Evolutionary conservation across 2,888 invertebrate genomes (phyloP).

Genomic region (Teinopalpus imperialis): DNA sequence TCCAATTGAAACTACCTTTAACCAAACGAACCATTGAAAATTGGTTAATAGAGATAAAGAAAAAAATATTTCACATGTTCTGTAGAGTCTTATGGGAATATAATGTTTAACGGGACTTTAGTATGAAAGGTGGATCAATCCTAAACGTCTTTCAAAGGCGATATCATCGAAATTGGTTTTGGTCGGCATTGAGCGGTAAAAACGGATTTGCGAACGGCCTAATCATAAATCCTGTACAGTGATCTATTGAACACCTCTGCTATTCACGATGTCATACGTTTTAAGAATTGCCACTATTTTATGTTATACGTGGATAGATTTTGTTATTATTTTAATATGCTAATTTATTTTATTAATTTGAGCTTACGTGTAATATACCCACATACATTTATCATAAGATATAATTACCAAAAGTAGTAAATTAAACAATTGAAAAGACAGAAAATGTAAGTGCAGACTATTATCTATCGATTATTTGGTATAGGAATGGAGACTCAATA

Average conservation of each 20-base stretch:
- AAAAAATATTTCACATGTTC: slow-evolving; percentile 7
- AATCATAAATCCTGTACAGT: slow-evolving; percentile 5
- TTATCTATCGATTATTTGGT: too few relatives aligned
- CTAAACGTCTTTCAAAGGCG: slow-evolving; percentile 9
- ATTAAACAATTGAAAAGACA: too few relatives aligned
- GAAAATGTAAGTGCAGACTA: too few relatives aligned
- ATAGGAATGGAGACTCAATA: too few relatives aligned
- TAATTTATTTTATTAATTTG: too few relatives aligned
- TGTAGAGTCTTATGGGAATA: neutral
- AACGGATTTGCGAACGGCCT: slow-evolving; percentile 15
- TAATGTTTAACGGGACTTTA: slow-evolving; percentile 7
- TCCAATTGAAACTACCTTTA: too few relatives aligned
- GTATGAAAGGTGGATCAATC: slow-evolving; percentile 14
- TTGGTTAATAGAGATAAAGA: slow-evolving; percentile 2
- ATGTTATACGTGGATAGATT: neutral
- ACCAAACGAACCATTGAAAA: too few relatives aligned
- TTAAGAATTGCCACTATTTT: neutral
- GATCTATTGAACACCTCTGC: neutral
- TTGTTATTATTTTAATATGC: too few relatives aligned
- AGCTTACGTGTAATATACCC: too few relatives aligned
- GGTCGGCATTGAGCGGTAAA: slow-evolving; percentile 11
- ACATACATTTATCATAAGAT: too few relatives aligned
- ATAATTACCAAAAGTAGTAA: too few relatives aligned
- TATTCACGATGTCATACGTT: neutral
- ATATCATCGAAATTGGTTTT: slow-evolving; percentile 20